phyloP scores from a whole-genome alignment of 2,888 invertebrate species.

The Cantharis rufa region DNA sequence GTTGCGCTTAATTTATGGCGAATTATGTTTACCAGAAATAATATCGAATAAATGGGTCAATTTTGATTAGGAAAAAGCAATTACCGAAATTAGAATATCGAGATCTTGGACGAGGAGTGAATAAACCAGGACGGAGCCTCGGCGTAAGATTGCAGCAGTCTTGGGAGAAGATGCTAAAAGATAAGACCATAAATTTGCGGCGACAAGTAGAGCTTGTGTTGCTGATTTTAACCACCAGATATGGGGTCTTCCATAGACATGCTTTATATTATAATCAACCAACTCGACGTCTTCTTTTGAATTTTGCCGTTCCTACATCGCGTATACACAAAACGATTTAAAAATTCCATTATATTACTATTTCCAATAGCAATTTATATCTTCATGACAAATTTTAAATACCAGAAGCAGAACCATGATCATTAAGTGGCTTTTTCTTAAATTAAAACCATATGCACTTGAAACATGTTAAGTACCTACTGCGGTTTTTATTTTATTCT shows the following conservation, averaged over 20 bases:
- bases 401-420: neutral
- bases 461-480: neutral
- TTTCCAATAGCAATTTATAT: neutral
- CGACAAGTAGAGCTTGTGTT: slow-evolving; percentile 49
- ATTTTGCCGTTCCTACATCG: slow-evolving; percentile 14
- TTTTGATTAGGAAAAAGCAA: slow-evolving; percentile 4
- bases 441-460: neutral
- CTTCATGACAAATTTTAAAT: neutral
- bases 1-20: neutral
- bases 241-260: slow-evolving; percentile 39
- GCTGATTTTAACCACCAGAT: slow-evolving; percentile 50
- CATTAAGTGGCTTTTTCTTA: neutral
- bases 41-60: neutral
- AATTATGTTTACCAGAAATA: neutral
- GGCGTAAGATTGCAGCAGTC: slow-evolving; percentile 25
- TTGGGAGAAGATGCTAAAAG: slow-evolving; percentile 32
- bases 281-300: slow-evolving; percentile 29
- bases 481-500: neutral
- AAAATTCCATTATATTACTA: neutral
- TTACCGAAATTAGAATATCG: slow-evolving; percentile 27
- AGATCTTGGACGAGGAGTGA: slow-evolving; percentile 13
- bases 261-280: slow-evolving; percentile 47
- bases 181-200: slow-evolving; percentile 46
- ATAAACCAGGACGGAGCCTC: slow-evolving; percentile 24
- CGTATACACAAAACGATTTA: slow-evolving; percentile 5